A percentile compares a stretch with the other conserved stretches of the same genome.
Evolutionary conservation across 1,140 invertebrate species (phyloP).

Genomic region (Cotesia vestalis): DNA sequence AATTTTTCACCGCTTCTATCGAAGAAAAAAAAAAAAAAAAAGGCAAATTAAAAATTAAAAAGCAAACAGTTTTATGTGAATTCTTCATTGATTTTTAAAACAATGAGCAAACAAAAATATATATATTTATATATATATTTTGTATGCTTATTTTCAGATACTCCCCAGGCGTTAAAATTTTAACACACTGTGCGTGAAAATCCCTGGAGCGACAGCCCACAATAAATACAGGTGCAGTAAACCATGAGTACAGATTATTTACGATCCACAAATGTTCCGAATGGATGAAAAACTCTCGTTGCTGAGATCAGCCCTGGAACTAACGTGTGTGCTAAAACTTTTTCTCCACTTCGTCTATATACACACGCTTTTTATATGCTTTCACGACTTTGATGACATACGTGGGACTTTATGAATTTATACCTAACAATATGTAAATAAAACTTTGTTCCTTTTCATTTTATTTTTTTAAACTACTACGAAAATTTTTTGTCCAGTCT

Average conservation of each 20-base stretch:
- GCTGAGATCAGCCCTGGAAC: constrained; percentile 22
- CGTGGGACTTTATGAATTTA: constrained; percentile 6
- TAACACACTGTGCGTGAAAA: constrained; percentile 29
- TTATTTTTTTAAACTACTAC: background rate
- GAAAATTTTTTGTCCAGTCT: no score
- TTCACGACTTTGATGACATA: constrained; percentile 14
- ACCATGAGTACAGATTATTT: constrained; percentile 34
- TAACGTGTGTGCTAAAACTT: constrained; percentile 26
- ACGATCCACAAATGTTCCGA: constrained; percentile 38
- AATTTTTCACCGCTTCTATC: no score
- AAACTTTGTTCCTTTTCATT: background rate
- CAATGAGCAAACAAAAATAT: no score
- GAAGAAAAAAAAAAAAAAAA: no score
- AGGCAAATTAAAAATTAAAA: no score
- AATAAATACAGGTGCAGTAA: constrained; percentile 32
- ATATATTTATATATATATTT: background rate
- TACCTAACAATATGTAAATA: background rate
- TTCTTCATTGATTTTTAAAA: no score
- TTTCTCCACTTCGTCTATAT: constrained; percentile 4
- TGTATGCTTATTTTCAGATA: constrained; percentile 8
- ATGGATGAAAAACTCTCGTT: constrained; percentile 36
- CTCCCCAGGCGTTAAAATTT: constrained; percentile 32
- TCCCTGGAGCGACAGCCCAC: constrained; percentile 8
- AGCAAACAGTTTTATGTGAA: no score
- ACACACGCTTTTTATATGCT: background rate